Conservation (phyloP, 2,797 vertebrate genomes). For the Vespertilio murinus region DNA sequence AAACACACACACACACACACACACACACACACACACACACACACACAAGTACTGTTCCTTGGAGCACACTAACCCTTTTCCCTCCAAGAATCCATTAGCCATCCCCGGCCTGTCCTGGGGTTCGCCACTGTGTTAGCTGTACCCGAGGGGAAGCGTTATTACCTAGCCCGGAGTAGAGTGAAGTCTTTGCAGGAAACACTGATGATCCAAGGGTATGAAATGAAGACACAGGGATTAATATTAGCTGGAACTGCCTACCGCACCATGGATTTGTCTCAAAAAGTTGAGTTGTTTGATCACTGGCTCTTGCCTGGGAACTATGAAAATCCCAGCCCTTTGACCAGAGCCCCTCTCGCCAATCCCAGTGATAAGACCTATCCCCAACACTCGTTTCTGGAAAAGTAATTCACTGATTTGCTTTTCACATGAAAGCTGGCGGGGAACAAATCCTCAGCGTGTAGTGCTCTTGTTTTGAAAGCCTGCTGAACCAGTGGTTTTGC, state of each 20-base stretch:
- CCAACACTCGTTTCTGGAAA: background rate
- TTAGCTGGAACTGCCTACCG: slow-evolving; percentile 49
- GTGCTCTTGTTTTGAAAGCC: slow-evolving; percentile 30
- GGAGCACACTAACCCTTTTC: background rate
- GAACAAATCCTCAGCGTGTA: slow-evolving; percentile 48
- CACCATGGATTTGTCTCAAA: slow-evolving; percentile 57
- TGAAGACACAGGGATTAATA: slow-evolving; percentile 68
- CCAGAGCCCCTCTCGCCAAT: slow-evolving; percentile 70
- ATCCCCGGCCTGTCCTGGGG: background rate
- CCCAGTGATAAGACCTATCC: slow-evolving; percentile 65
- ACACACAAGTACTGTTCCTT: background rate
- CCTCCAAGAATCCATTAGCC: background rate
- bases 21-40: background rate
- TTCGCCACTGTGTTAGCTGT: background rate
- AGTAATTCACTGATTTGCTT: slow-evolving; percentile 43
- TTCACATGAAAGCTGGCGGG: slow-evolving; percentile 27
- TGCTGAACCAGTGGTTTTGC: background rate
- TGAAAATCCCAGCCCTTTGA: slow-evolving; percentile 78
- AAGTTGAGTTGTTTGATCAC: slow-evolving; percentile 75
- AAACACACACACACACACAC: background rate
- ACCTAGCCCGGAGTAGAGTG: background rate
- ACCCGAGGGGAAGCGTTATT: background rate
- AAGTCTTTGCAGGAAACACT: slow-evolving; percentile 18
- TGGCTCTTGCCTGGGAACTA: slow-evolving; percentile 66
- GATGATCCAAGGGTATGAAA: slow-evolving; percentile 69